Percentiles rank a stretch among this genome's conserved stretches.
These are phyloP conservation scores for Sinohyriopsis cumingii DNA, from an alignment of 2,888 invertebrate genomes.

Conservation along the genomic window DNA sequence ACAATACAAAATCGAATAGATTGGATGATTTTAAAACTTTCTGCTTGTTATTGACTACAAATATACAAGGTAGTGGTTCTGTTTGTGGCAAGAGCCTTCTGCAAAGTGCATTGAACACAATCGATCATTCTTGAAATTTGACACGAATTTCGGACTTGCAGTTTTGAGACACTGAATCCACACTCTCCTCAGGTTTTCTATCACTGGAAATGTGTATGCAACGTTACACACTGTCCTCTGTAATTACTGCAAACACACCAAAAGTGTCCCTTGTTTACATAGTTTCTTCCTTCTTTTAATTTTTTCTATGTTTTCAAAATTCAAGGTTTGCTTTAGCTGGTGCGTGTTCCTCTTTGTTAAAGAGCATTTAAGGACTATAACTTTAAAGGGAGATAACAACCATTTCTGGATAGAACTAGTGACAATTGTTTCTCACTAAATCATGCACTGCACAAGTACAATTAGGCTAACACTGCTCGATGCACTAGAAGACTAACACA, in stretches of 20 bases:
- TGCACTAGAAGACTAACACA: too few relatives aligned
- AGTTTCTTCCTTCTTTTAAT: neutral
- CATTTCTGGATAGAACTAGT: neutral
- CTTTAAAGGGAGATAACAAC: neutral
- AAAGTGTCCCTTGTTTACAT: neutral
- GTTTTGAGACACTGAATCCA: neutral
- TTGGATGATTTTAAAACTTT: neutral
- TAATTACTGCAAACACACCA: neutral
- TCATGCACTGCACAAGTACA: too few relatives aligned
- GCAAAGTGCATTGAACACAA: slow-evolving; percentile 1
- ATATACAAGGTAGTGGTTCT: neutral
- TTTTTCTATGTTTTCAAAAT: neutral
- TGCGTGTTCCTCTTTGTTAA: neutral
- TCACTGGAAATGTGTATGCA: slow-evolving; percentile 7
- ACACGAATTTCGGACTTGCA: slow-evolving; percentile 1
- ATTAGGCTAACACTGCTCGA: too few relatives aligned
- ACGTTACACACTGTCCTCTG: slow-evolving; percentile 1
- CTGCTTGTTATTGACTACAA: slow-evolving; percentile 1
- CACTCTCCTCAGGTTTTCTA: neutral
- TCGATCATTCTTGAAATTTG: neutral
- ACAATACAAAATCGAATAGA: neutral
- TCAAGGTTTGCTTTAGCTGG: neutral
- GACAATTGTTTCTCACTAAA: too few relatives aligned
- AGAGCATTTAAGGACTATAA: neutral
- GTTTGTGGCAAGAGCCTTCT: neutral